Evolutionary conservation across 2,113 vertebrate species (phyloP), one percentile per base, ranked within the genome.

Genomic region (Perca fluviatilis): DNA sequence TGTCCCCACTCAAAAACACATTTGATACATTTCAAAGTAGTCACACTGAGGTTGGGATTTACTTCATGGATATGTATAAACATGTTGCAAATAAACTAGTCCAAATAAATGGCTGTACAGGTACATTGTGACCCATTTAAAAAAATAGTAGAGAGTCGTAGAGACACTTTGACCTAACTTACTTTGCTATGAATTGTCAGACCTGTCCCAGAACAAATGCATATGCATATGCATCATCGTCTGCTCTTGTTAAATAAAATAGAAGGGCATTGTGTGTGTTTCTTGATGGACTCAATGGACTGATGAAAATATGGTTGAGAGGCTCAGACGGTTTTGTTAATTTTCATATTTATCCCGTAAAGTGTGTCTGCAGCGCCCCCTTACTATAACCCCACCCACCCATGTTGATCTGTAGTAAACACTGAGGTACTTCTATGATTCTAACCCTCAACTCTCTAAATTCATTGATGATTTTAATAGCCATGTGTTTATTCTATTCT

Each of bases 121-220:
- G 46, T 65, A 60, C 61, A 19, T 25, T 49, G 62, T 74, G 68
- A 80, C 63, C 77, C 53, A 69, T 54, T 80, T 73, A 43, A 65
- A 60, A 43, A 64, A 50, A 61, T 30, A 68, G 36, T 27, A 74
- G 27, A 12, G 18, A 53, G 25, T 65, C 43, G 21, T 27, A 61
- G 57, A 10, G 16, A 49, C 30, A 56, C 15, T 74, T 30, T 80
- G 53, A 74, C 75, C 79, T 72, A 80, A 71, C 66, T 66, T 50
- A 57, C 61, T 76, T 74, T 79, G 30, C 54, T 30, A 18, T 1
- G 5, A 53, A 18, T 62, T 76, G 21, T 74, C 61, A 61, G 27
- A 61, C 19, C 36, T 56, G 36, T 47, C 27, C 33, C 27, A 23
- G 25, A 7, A 2, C 56, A 82, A 62, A 62, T n/a, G n/a, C n/a